These are phyloP conservation scores for human DNA, from an alignment of 2,113 vertebrate species.

Conservation along the genomic window DNA sequence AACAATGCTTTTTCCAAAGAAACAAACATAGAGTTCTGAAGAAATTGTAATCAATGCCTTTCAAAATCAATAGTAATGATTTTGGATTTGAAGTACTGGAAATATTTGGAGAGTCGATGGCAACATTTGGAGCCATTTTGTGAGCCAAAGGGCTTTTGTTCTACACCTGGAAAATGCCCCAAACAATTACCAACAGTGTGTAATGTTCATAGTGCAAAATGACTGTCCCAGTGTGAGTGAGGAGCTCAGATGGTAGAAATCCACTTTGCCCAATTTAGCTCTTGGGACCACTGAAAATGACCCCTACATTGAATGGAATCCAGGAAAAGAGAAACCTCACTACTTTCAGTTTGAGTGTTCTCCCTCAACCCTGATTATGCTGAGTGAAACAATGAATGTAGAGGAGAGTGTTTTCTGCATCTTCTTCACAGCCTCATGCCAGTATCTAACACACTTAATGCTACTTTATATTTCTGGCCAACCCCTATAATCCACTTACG, in stretches of 20 bases:
- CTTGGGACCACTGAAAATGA: not conserved
- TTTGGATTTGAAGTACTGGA: not conserved
- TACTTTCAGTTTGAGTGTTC: not conserved
- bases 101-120: not conserved
- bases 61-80: not conserved
- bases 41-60: not conserved
- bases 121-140: not conserved
- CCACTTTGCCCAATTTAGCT: not conserved
- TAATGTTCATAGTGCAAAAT: not conserved
- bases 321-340: not conserved
- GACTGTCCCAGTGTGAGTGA: no score
- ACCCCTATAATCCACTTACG: not conserved
- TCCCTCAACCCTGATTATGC: no score
- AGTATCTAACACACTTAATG: not conserved
- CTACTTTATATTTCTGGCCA: not conserved
- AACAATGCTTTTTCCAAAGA: not conserved
- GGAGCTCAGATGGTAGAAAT: not conserved
- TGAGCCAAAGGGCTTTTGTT: not conserved
- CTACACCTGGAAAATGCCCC: not conserved
- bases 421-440: not conserved
- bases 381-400: not conserved
- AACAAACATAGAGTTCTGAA: not conserved
- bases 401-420: not conserved
- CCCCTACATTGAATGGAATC: not conserved
- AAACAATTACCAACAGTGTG: not conserved